Conservation (phyloP, 2,797 vertebrate genomes). For the Brachymystax lenok region DNA sequence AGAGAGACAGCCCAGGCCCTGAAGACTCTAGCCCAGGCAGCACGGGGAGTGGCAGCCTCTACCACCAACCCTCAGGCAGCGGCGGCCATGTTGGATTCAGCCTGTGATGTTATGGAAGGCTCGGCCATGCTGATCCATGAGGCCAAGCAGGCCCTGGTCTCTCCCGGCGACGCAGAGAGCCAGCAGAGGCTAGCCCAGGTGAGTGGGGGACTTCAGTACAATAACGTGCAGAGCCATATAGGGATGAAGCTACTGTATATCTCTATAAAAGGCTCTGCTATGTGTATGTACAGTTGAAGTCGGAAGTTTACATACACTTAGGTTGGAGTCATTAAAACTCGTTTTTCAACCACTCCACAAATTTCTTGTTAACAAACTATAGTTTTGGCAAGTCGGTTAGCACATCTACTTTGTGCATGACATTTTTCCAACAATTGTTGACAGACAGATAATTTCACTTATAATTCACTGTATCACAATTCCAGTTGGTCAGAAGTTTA, state of each 20-base stretch:
- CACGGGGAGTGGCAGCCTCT: slow-evolving; percentile 92
- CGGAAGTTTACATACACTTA: too few relatives aligned
- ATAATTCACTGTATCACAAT: too few relatives aligned
- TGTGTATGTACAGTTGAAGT: too few relatives aligned
- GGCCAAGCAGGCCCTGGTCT: slow-evolving; percentile 91
- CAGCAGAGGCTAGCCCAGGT: slow-evolving; percentile 98
- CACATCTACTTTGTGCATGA: too few relatives aligned
- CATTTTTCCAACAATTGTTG: too few relatives aligned
- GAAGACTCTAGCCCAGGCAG: slow-evolving; percentile 92
- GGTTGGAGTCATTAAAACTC: too few relatives aligned
- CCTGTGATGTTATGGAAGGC: slow-evolving; percentile 96
- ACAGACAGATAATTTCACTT: too few relatives aligned
- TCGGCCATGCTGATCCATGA: slow-evolving; percentile 95
- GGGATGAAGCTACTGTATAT: background rate
- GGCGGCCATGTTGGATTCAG: slow-evolving; percentile 93
- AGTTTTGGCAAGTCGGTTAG: too few relatives aligned
- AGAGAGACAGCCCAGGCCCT: slow-evolving; percentile 96
- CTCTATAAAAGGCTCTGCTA: too few relatives aligned
- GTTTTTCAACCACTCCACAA: too few relatives aligned
- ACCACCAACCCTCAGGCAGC: slow-evolving; percentile 84
- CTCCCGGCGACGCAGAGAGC: slow-evolving; percentile 90
- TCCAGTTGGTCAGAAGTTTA: too few relatives aligned
- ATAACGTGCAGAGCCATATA: background rate
- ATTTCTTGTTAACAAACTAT: too few relatives aligned
- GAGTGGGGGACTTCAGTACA: slow-evolving; percentile 29